Conservation (phyloP, 2,888 invertebrate genomes). For the Pachymerium ferrugineum region DNA sequence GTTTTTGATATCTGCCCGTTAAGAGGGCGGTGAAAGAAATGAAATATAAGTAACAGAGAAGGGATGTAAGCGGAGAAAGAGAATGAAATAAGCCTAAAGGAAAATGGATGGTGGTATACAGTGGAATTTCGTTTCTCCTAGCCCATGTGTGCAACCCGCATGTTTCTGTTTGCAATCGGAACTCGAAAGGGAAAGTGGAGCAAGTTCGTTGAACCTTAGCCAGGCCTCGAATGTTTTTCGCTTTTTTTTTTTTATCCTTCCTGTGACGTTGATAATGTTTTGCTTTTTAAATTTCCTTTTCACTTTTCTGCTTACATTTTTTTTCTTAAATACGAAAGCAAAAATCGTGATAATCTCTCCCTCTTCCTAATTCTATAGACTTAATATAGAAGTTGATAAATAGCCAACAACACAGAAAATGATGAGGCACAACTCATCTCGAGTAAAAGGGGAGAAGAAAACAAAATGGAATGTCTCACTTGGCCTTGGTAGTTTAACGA, state of each 20-base stretch:
- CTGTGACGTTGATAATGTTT: slow-evolving; percentile 5
- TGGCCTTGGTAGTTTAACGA: neutral
- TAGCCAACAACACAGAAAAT: neutral
- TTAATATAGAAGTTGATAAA: slow-evolving; percentile 2
- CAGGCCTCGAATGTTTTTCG: slow-evolving; percentile 7
- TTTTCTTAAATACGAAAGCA: neutral
- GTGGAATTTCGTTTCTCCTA: neutral
- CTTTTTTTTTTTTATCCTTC: slow-evolving; percentile 1
- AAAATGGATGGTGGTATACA: neutral
- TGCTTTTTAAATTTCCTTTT: slow-evolving; percentile 16
- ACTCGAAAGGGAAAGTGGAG: slow-evolving; percentile 8
- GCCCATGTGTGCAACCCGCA: neutral
- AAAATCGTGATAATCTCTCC: slow-evolving; percentile 10
- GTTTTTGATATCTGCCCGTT: neutral
- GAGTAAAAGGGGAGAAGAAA: neutral
- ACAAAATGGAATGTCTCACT: neutral
- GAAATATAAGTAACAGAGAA: neutral
- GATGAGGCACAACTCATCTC: neutral
- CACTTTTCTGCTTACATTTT: neutral
- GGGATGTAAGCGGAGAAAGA: neutral
- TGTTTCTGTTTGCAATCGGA: slow-evolving; percentile 12
- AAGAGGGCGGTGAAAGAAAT: neutral
- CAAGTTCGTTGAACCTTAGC: slow-evolving; percentile 17
- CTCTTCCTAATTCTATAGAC: neutral
- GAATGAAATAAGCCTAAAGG: neutral